These are phyloP conservation scores for Rhinella marina DNA, from an alignment of 2,797 vertebrate genomes.

Conservation along the genomic window DNA sequence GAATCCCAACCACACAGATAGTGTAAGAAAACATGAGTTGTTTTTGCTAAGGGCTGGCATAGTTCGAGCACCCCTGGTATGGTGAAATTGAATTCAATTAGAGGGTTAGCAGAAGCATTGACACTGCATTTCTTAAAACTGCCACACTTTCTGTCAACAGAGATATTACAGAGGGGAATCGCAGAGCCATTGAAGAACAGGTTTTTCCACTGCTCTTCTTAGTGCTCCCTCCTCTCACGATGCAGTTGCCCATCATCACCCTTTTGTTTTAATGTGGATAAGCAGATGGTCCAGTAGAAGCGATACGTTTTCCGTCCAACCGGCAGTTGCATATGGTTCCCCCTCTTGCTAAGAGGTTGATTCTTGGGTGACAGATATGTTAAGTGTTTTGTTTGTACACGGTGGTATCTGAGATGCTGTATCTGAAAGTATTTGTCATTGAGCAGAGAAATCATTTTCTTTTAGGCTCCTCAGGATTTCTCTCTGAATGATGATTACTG, in stretches of 20 bases:
- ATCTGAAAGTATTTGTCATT: slow-evolving; percentile 47
- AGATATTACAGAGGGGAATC: slow-evolving; percentile 42
- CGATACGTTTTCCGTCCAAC: not conserved
- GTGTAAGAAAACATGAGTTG: slow-evolving; percentile 49
- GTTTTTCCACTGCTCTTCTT: slow-evolving; percentile 21
- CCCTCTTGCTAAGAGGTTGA: not conserved
- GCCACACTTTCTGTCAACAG: slow-evolving; percentile 35
- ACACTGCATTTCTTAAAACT: slow-evolving; percentile 52
- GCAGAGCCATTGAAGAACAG: slow-evolving; percentile 31
- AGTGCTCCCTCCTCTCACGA: not conserved
- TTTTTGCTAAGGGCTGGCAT: slow-evolving; percentile 57
- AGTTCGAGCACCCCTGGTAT: slow-evolving; percentile 44
- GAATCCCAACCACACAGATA: slow-evolving; percentile 55
- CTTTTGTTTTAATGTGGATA: not conserved
- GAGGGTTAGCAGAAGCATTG: slow-evolving; percentile 55
- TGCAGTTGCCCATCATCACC: not conserved
- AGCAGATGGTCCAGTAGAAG: slow-evolving; percentile 17
- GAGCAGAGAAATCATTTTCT: slow-evolving; percentile 30
- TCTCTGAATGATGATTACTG: slow-evolving; percentile 45
- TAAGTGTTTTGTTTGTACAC: slow-evolving; percentile 33
- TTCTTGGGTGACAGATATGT: slow-evolving; percentile 21
- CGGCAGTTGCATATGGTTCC: not conserved
- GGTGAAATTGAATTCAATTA: slow-evolving; percentile 61
- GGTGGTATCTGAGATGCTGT: slow-evolving; percentile 15
- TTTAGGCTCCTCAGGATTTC: slow-evolving; percentile 33